Percentiles rank a stretch among this genome's conserved stretches.
phyloP scores from a whole-genome alignment of 2,888 invertebrate species.

The Orthonevra nobilis region DNA sequence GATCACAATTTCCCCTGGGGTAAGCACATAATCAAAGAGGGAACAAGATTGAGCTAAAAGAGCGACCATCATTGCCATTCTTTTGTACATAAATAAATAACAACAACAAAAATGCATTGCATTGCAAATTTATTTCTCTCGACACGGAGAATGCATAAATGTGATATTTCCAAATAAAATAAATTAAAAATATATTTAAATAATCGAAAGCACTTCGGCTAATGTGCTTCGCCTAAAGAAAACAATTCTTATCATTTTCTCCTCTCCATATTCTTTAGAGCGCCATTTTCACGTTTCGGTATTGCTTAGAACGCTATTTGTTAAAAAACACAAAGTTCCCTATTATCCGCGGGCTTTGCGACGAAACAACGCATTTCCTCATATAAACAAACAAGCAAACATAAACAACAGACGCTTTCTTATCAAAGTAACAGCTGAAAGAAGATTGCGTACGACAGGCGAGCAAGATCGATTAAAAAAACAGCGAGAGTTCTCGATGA shows the following conservation, averaged over 20 bases:
- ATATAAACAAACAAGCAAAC: neutral
- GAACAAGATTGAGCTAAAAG: conserved; percentile 32
- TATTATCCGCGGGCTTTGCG: conserved; percentile 7
- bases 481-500: neutral
- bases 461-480: neutral
- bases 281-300: conserved; percentile 28
- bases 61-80: conserved; percentile 69
- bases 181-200: conserved; percentile 21
- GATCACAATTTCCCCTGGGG: neutral
- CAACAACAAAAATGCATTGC: conserved; percentile 51
- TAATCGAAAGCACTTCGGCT: conserved; percentile 51
- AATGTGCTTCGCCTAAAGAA: conserved; percentile 63
- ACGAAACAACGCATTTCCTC: conserved; percentile 4
- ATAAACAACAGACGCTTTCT: neutral
- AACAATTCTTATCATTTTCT: conserved; percentile 35
- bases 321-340: conserved; percentile 14
- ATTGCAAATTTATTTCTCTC: conserved; percentile 57
- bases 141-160: conserved; percentile 59
- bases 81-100: conserved; percentile 63
- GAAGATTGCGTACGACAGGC: neutral
- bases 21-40: neutral
- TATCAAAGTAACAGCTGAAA: conserved; percentile 5
- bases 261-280: conserved; percentile 28
- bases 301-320: conserved; percentile 25
- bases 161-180: conserved; percentile 62